Conservation (phyloP, 2,888 invertebrate species). For the Macrosoma leucophasiata region DNA sequence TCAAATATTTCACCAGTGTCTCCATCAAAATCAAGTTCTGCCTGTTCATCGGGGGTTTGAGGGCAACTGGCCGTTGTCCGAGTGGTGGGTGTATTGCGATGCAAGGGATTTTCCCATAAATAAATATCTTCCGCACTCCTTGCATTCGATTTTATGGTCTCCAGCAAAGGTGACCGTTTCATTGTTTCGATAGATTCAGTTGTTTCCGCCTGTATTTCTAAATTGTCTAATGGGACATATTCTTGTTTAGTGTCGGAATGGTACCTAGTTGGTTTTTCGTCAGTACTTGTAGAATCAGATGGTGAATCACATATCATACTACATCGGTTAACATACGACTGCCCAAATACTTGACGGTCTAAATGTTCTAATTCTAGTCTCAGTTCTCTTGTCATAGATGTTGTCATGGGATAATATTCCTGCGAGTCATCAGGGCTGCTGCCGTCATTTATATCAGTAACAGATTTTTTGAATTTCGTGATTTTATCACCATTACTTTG, state of each 20-base stretch:
- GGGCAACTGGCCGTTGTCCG: constrained; percentile 65
- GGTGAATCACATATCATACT: constrained; percentile 60
- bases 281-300: constrained; percentile 60
- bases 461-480: constrained; percentile 42
- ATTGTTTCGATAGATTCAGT: constrained; percentile 38
- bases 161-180: constrained; percentile 53
- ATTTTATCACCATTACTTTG: constrained; percentile 40
- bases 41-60: constrained; percentile 83
- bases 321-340: constrained; percentile 53
- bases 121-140: constrained; percentile 81
- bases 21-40: constrained; percentile 81
- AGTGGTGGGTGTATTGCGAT: constrained; percentile 69
- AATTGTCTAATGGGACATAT: constrained; percentile 32
- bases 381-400: constrained; percentile 89
- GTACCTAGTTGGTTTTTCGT: constrained; percentile 49
- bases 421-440: constrained; percentile 88
- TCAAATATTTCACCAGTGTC: constrained; percentile 77
- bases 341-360: constrained; percentile 88
- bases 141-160: constrained; percentile 56
- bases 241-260: constrained; percentile 40
- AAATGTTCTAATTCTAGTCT: constrained; percentile 88
- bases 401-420: constrained; percentile 91
- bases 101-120: constrained; percentile 87
- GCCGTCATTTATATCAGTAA: constrained; percentile 67
- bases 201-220: constrained; percentile 37